A percentile compares a stretch with the other conserved stretches of the same genome.
Conservation (phyloP, 2,888 invertebrate genomes). For the Punctoribates punctum region DNA sequence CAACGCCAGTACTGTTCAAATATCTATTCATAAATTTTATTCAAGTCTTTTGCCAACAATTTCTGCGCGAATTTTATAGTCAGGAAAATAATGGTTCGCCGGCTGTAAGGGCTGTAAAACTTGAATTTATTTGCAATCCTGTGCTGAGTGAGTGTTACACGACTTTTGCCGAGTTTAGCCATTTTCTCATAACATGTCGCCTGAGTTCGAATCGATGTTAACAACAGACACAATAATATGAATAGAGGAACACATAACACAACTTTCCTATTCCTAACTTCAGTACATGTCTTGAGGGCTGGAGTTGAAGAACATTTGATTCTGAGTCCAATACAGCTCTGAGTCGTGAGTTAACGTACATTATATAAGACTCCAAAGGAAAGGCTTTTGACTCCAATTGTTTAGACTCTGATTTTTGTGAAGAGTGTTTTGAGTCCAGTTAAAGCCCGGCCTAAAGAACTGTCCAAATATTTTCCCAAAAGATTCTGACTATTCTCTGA, state of each 20-base stretch:
- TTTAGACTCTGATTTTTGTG: neutral
- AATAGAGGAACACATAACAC: neutral
- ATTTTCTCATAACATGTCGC: constrained; percentile 5
- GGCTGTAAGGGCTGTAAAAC: neutral
- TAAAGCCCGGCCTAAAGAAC: neutral
- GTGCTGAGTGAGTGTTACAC: neutral
- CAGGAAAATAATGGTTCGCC: neutral
- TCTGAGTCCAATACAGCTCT: neutral
- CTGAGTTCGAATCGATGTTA: constrained; percentile 11
- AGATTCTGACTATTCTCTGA: neutral
- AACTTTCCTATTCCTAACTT: neutral
- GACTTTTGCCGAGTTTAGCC: constrained; percentile 22
- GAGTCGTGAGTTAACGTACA: neutral
- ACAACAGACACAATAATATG: constrained; percentile 19
- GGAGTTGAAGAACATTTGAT: neutral
- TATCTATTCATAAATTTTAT: neutral
- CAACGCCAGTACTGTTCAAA: neutral
- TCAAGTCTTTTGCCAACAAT: neutral
- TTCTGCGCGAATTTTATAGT: neutral
- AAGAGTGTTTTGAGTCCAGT: neutral
- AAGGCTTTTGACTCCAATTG: constrained; percentile 17
- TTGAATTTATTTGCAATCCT: neutral
- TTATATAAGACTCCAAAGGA: neutral
- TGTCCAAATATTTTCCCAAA: constrained; percentile 28
- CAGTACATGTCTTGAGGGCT: constrained; percentile 1